Conservation (phyloP, 2,888 invertebrate species). For the Blastobasis adustella region DNA sequence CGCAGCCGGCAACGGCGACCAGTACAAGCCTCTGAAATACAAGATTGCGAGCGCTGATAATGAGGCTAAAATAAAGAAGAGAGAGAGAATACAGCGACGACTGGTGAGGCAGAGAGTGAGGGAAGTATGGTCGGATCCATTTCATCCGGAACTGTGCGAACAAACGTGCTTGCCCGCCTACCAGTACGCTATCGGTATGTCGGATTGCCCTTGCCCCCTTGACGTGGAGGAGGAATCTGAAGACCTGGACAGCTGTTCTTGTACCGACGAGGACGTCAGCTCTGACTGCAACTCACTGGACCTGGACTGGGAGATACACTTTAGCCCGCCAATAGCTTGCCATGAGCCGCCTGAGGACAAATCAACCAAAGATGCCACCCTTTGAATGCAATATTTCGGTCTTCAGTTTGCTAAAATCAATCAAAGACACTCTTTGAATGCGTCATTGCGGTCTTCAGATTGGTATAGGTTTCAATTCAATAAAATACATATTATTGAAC, state of each 20-base stretch:
- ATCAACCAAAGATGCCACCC: too few relatives aligned
- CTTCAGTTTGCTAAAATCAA: too few relatives aligned
- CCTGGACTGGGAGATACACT: slow-evolving; percentile 59
- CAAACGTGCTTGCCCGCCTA: slow-evolving; percentile 41
- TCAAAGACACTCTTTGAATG: too few relatives aligned
- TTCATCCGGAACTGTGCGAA: slow-evolving; percentile 42
- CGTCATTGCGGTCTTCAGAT: too few relatives aligned
- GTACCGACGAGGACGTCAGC: slow-evolving; percentile 28
- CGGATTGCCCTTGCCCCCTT: slow-evolving; percentile 19
- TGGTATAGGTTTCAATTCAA: too few relatives aligned
- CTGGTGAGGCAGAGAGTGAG: slow-evolving; percentile 30
- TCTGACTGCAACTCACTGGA: slow-evolving; percentile 48
- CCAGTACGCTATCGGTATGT: slow-evolving; percentile 37
- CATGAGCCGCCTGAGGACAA: too few relatives aligned
- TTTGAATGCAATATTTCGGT: too few relatives aligned
- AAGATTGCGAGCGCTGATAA: slow-evolving; percentile 42
- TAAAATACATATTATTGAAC: slow-evolving; percentile 8
- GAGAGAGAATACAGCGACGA: slow-evolving; percentile 25
- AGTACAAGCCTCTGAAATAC: slow-evolving; percentile 42
- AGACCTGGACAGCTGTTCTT: slow-evolving; percentile 27
- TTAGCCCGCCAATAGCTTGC: slow-evolving; percentile 42
- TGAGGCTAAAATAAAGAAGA: slow-evolving; percentile 31
- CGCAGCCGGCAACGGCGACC: slow-evolving; percentile 18
- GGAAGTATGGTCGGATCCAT: slow-evolving; percentile 37
- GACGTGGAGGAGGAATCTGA: slow-evolving; percentile 14